phyloP scores from a whole-genome alignment of 1,140 invertebrate genomes.

The Drosophila carrolli region DNA sequence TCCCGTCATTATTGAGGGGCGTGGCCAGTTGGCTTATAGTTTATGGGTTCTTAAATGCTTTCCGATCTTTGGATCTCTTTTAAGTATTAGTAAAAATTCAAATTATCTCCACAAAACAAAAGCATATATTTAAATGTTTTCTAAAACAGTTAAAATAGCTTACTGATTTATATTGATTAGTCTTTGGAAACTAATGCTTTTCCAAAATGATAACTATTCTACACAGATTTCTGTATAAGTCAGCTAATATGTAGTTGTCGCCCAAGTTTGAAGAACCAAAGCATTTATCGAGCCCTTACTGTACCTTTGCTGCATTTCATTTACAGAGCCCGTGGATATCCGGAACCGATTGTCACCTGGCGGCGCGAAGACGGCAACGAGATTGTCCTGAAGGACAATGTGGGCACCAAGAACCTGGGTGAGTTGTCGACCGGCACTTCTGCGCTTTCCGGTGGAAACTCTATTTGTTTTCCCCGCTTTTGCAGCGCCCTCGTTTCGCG shows the following conservation, averaged over 20 bases:
- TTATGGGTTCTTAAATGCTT: conserved; percentile 3
- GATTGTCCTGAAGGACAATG: conserved; percentile 90
- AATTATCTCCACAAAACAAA: too few relatives aligned
- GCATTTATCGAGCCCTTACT: not conserved
- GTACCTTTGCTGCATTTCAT: conserved; percentile 1
- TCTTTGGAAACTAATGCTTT: too few relatives aligned
- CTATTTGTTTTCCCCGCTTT: conserved; percentile 12
- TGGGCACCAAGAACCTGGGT: conserved; percentile 88
- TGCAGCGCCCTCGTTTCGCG: conserved; percentile 88
- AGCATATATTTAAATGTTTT: too few relatives aligned
- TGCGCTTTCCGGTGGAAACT: not conserved
- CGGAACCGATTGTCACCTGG: conserved; percentile 94
- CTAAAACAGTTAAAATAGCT: too few relatives aligned
- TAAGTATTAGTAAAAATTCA: too few relatives aligned
- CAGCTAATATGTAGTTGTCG: too few relatives aligned
- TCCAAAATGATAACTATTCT: too few relatives aligned
- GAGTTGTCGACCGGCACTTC: conserved; percentile 34
- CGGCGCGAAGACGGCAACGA: conserved; percentile 92
- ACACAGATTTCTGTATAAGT: too few relatives aligned
- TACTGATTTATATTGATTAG: too few relatives aligned
- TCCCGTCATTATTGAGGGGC: conserved; percentile 12
- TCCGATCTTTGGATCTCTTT: not conserved
- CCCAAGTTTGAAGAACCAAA: not conserved
- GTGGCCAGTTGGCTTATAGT: conserved; percentile 17
- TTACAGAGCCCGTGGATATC: conserved; percentile 90